phyloP scores from a whole-genome alignment of 2,888 invertebrate genomes.

The Dicyrtoma fusca region DNA sequence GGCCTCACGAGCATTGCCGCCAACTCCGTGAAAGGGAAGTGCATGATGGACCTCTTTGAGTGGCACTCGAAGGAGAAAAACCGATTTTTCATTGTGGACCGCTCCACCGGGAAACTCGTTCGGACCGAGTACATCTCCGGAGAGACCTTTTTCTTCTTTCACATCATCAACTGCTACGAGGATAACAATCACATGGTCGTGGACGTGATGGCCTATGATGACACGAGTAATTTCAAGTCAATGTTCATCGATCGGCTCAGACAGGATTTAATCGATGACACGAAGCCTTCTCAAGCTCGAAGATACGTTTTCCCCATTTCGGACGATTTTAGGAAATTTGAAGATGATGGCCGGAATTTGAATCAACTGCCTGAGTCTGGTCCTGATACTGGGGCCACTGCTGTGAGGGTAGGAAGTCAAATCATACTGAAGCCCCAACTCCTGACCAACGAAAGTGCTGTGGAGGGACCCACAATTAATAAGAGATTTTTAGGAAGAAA shows the following conservation, averaged over 20 bases:
- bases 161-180: constrained; percentile 63
- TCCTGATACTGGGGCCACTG: constrained; percentile 57
- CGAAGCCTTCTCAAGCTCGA: constrained; percentile 22
- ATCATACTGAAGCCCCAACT: constrained; percentile 55
- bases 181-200: constrained; percentile 58
- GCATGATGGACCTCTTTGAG: constrained; percentile 60
- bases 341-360: constrained; percentile 56
- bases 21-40: constrained; percentile 59
- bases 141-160: constrained; percentile 62
- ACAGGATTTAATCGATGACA: constrained; percentile 18
- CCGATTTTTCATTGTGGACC: constrained; percentile 60
- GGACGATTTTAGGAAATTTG: constrained; percentile 46
- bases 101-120: constrained; percentile 59
- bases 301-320: constrained; percentile 32
- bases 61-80: constrained; percentile 60
- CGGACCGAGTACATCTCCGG: constrained; percentile 59
- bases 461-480: constrained; percentile 63
- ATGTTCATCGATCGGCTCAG: constrained; percentile 27
- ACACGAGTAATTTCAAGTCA: constrained; percentile 26
- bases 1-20: constrained; percentile 60
- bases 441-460: constrained; percentile 56
- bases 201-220: constrained; percentile 58
- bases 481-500: constrained; percentile 58
- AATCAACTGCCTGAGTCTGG: not conserved
- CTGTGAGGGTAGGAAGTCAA: constrained; percentile 57